These are phyloP conservation scores for Ispidina lecontei DNA, from an alignment of 2,797 vertebrate genomes.

Conservation along the genomic window DNA sequence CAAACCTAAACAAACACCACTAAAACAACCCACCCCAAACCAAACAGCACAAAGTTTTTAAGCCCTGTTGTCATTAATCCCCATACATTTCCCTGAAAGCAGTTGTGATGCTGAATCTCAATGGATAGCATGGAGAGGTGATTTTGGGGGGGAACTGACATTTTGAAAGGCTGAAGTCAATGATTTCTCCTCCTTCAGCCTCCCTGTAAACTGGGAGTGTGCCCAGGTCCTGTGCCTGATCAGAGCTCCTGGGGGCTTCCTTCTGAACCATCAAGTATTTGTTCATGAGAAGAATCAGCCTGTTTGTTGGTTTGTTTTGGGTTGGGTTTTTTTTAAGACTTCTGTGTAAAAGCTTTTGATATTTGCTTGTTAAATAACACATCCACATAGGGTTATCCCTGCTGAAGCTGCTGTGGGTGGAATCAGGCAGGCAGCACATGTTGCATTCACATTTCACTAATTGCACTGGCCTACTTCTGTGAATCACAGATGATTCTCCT, in stretches of 20 bases:
- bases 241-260: rapidly evolving
- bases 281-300: neutral
- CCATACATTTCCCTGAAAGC: neutral
- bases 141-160: neutral
- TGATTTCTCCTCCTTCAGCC: neutral
- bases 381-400: neutral
- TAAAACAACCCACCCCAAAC: neutral
- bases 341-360: neutral
- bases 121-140: neutral
- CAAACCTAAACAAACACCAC: neutral
- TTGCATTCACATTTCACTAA: conserved; percentile 24
- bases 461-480: conserved; percentile 27
- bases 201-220: neutral
- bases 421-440: neutral
- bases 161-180: neutral
- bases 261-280: neutral
- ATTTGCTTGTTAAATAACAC: neutral
- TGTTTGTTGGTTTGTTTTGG: too few relatives aligned
- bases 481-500: conserved; percentile 19
- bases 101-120: neutral
- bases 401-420: neutral
- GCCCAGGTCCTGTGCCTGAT: neutral
- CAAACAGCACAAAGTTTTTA: neutral
- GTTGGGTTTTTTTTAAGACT: neutral
- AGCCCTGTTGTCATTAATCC: neutral